phyloP scores from a whole-genome alignment of 2,888 invertebrate species.

The Neoscelio sp. region DNA sequence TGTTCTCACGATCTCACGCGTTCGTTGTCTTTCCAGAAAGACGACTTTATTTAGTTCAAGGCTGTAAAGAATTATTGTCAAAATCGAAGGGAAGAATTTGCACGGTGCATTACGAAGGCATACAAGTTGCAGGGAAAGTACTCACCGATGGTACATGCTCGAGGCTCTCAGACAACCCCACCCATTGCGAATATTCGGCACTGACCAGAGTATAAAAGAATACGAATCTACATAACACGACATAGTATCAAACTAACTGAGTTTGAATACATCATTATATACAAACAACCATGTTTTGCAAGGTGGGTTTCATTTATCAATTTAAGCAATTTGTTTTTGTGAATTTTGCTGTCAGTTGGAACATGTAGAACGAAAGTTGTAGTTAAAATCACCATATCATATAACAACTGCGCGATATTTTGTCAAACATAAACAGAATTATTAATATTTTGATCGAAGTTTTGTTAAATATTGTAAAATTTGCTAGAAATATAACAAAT shows the following conservation, averaged over 20 bases:
- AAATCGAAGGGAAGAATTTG: conserved; percentile 65
- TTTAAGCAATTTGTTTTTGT: conserved; percentile 4
- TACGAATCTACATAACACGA: conserved; percentile 63
- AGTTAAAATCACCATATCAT: no score
- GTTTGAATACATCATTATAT: conserved; percentile 41
- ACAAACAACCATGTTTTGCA: conserved; percentile 67
- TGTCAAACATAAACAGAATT: no score
- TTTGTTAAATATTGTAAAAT: no score
- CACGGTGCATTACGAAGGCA: conserved; percentile 60
- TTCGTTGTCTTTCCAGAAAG: conserved; percentile 67
- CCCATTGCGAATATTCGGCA: conserved; percentile 62
- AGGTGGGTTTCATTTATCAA: conserved; percentile 56
- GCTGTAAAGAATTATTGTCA: conserved; percentile 65
- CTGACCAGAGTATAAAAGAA: conserved; percentile 75
- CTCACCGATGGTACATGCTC: conserved; percentile 56
- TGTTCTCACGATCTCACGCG: conserved; percentile 54
- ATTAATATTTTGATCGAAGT: no score
- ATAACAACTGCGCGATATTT: no score
- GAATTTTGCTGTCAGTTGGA: not conserved
- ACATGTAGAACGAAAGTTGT: not conserved
- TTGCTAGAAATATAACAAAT: no score
- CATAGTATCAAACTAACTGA: conserved; percentile 66
- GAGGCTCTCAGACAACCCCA: conserved; percentile 71
- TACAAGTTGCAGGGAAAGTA: conserved; percentile 66
- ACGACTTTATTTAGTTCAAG: conserved; percentile 72